Conservation (phyloP, 2,797 vertebrate species). For the Brotula barbata region DNA sequence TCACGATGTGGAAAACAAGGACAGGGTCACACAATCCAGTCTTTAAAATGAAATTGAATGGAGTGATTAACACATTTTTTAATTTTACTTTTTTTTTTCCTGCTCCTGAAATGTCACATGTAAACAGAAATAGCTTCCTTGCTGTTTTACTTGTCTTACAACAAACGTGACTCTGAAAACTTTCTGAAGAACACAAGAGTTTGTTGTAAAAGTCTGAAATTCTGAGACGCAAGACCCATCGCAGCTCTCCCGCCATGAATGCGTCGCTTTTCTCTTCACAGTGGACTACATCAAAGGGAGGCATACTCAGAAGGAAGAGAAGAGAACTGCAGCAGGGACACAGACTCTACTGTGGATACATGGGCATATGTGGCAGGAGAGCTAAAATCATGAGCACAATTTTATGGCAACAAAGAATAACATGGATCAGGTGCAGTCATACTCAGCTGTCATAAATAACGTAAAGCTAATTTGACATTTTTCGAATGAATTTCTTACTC, state of each 20-base stretch:
- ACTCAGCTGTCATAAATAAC: neutral
- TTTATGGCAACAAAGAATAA: neutral
- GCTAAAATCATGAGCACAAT: constrained; percentile 6
- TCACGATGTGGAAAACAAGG: too few relatives aligned
- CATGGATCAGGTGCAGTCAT: neutral
- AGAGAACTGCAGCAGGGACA: constrained; percentile 25
- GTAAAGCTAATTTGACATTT: neutral
- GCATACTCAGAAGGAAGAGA: constrained; percentile 42
- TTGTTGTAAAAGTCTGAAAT: constrained; percentile 1
- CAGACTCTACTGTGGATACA: constrained; percentile 32
- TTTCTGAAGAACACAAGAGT: constrained; percentile 7
- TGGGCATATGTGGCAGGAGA: constrained; percentile 17
- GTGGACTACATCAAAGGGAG: constrained; percentile 45
- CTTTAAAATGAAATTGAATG: too few relatives aligned
- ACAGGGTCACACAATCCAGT: too few relatives aligned
- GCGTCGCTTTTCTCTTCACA: constrained; percentile 32
- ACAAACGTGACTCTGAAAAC: constrained; percentile 1
- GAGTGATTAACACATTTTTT: too few relatives aligned
- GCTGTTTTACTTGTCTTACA: constrained; percentile 3
- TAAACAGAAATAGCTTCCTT: neutral
- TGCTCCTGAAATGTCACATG: neutral
- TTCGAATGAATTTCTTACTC: too few relatives aligned
- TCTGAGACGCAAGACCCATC: constrained; percentile 6
- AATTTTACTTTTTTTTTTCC: too few relatives aligned
- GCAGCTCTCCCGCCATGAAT: constrained; percentile 13